phyloP scores from a whole-genome alignment of 2,113 vertebrate genomes.

The Oreochromis aureus region DNA sequence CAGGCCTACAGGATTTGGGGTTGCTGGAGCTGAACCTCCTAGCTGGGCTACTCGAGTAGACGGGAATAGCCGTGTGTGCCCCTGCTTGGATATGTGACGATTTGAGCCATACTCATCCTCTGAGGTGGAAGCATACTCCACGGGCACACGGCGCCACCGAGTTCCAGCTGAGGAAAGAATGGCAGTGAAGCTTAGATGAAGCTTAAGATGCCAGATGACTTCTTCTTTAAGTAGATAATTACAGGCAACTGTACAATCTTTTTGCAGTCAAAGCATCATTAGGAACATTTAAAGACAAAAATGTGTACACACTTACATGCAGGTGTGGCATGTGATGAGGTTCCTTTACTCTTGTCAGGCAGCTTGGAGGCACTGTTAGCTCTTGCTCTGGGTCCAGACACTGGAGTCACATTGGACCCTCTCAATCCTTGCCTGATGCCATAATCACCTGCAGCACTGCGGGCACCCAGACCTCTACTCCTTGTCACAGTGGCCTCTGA shows the following conservation, averaged over 20 bases:
- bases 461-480: conserved; percentile 69
- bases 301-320: conserved; percentile 73
- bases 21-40: conserved; percentile 77
- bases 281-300: neutral
- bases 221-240: neutral
- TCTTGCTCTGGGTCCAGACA: conserved; percentile 83
- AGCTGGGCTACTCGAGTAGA: conserved; percentile 83
- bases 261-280: neutral
- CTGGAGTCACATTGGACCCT: conserved; percentile 62
- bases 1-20: conserved; percentile 65
- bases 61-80: conserved; percentile 79
- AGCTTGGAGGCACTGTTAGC: conserved; percentile 95
- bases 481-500: conserved; percentile 89
- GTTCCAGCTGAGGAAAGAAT: conserved; percentile 60
- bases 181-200: neutral
- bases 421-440: conserved; percentile 79
- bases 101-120: conserved; percentile 98
- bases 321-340: conserved; percentile 78
- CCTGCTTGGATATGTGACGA: conserved; percentile 88
- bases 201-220: neutral
- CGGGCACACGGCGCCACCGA: conserved; percentile 91
- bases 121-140: conserved; percentile 96
- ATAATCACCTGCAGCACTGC: conserved; percentile 72
- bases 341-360: conserved; percentile 85
- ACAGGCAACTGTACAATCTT: neutral